phyloP scores from a whole-genome alignment of 2,888 invertebrate genomes.

The Cheilosia urbana region DNA sequence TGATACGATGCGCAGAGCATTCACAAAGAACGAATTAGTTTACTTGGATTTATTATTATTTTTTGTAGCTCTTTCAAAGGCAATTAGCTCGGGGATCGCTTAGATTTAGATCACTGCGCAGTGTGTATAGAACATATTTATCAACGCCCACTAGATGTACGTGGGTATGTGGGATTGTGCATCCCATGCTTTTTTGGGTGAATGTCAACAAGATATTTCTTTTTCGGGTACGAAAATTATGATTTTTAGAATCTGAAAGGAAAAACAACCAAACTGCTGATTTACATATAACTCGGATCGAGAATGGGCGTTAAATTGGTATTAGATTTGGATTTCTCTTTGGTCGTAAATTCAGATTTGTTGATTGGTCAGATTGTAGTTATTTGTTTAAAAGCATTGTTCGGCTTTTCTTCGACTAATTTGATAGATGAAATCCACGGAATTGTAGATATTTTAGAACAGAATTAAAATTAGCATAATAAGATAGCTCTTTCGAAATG shows the following conservation, averaged over 20 bases:
- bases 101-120: constrained; percentile 17
- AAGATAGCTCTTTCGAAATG: too few species aligned
- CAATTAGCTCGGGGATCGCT: constrained; percentile 44
- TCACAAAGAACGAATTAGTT: constrained; percentile 42
- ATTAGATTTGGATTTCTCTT: constrained; percentile 24
- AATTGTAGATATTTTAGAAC: constrained; percentile 17
- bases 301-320: constrained; percentile 3
- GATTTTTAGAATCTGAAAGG: background rate
- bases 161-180: background rate
- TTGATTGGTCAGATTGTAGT: constrained; percentile 46
- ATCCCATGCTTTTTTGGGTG: background rate
- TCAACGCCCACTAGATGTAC: constrained; percentile 39
- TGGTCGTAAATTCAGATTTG: constrained; percentile 23
- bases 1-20: background rate
- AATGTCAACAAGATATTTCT: constrained; percentile 15
- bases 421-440: background rate
- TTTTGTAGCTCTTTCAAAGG: constrained; percentile 23
- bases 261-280: constrained; percentile 10
- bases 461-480: constrained; percentile 8
- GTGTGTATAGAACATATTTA: constrained; percentile 15
- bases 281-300: constrained; percentile 29
- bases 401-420: background rate
- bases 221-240: constrained; percentile 5
- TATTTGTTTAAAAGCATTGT: constrained; percentile 12
- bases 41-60: constrained; percentile 42